Base-by-base conservation (phyloP, 2,888 invertebrate species). In the Eupithecia abbreviata region DNA sequence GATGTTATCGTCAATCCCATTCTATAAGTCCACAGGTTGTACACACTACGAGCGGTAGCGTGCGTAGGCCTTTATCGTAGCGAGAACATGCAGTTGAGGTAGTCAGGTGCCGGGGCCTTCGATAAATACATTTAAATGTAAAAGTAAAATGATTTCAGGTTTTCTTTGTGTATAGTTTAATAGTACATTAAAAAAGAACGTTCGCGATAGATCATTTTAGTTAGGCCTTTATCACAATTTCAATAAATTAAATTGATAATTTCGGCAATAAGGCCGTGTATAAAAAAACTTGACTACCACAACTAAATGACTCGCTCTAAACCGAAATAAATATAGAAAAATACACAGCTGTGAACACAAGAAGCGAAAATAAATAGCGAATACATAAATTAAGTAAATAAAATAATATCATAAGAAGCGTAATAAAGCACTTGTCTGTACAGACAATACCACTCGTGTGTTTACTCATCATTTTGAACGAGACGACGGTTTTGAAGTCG, bases 341-440 rank as follows among this genome's bases (percentile, higher is more conserved):
- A 80, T 69, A 75, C 43, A 74, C 71, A 70, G 55, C 42, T 66
- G 55, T 71, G 62, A 85, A 85, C 84, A 84, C 86, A 89, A 85
- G 87, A 88, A 84, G 82, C 42, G 49, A 30, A 74, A 58, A 18
- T 82, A 87, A 87, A 88, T 88, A 88, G 87, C 85, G 87, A 85
- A 89, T 87, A 89, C 85, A 85, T 87, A 86, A 87, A 85, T 80
- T 77, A 81, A 81, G 83, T 83, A 85, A 85, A 85, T 89, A 90
- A 85, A 85, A 85, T 89, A 90, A 92, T 91, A 92, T 92, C 88
- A 92, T 93, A 90, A 30, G 90, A 93, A 93, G 92, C 93, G 91
- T 93, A 92, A 90, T 91, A 91, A 92, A 94, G 93, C 93, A 93
- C 92, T 92, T 90, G 83, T 88, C 90, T 92, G 88, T 93, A 92